A percentile compares a stretch with the other conserved stretches of the same genome.
Evolutionary conservation across 1,140 invertebrate genomes (phyloP).

Genomic region (Schlechtendalia chinensis): DNA sequence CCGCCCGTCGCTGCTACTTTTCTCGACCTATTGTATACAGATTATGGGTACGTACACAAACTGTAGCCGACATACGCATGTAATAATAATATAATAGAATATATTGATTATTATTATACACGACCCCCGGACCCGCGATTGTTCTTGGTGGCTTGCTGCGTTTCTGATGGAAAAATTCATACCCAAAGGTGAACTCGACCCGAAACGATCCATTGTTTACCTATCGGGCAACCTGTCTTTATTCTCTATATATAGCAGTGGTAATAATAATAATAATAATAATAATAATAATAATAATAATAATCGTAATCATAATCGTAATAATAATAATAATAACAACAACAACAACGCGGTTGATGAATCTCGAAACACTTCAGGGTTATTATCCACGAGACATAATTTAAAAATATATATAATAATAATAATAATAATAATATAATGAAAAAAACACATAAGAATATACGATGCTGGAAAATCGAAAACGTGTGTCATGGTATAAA

Average conservation of each 20-base stretch:
- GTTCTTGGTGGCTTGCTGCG: constrained; percentile 42
- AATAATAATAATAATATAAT: constrained; percentile 1
- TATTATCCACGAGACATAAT: constrained; percentile 47
- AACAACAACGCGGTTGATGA: constrained; percentile 17
- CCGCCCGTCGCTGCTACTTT: too few species aligned
- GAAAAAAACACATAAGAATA: constrained; percentile 17
- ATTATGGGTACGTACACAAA: too few species aligned
- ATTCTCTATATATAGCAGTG: not conserved
- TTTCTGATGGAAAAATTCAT: constrained; percentile 48
- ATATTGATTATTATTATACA: constrained; percentile 37
- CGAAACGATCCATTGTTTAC: constrained; percentile 45
- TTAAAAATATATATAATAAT: constrained; percentile 32
- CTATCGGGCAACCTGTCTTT: constrained; percentile 39
- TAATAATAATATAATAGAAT: too few species aligned
- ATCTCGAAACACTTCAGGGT: constrained; percentile 27
- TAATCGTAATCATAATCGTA: too few species aligned
- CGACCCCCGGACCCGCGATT: constrained; percentile 43
- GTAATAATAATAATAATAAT: constrained; percentile 11
- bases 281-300: not conserved
- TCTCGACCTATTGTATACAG: too few species aligned
- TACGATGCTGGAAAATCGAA: constrained; percentile 32
- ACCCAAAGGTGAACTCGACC: constrained; percentile 41
- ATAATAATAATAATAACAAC: constrained; percentile 1
- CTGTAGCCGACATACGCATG: too few species aligned
- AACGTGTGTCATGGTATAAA: constrained; percentile 49